A percentile compares a stretch with the other conserved stretches of the same genome.
Conservation (phyloP, 2,113 vertebrate species). For the Charadrius vociferus region DNA sequence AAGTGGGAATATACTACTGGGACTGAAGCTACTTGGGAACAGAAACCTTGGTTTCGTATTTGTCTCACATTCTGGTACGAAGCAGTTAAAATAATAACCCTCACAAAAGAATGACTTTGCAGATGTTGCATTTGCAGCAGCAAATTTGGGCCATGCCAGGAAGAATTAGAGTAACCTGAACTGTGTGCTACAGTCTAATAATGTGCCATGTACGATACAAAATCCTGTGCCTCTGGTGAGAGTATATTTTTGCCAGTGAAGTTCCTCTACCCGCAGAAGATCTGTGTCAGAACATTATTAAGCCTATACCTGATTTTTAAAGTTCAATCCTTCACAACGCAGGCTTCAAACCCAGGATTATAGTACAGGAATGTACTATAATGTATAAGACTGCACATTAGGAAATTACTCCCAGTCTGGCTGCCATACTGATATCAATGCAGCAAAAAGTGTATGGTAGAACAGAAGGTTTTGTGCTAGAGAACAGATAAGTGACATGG, state of each 20-base stretch:
- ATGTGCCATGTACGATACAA: not conserved
- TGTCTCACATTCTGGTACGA: not conserved
- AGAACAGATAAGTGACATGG: constrained; percentile 78
- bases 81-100: not conserved
- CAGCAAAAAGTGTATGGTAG: constrained; percentile 23
- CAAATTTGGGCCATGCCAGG: not conserved
- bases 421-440: constrained; percentile 18
- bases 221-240: not conserved
- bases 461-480: constrained; percentile 69
- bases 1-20: not conserved
- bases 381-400: not conserved
- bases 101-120: constrained; percentile 22
- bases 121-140: constrained; percentile 21
- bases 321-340: not conserved
- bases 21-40: not conserved
- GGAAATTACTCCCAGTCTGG: constrained; percentile 8
- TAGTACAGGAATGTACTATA: not conserved
- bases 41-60: not conserved
- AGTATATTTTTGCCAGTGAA: not conserved
- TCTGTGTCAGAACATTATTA: not conserved
- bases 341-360: not conserved
- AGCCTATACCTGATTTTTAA: not conserved
- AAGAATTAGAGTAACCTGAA: constrained; percentile 37
- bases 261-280: not conserved
- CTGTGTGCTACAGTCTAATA: not conserved